Evolutionary conservation across 2,113 vertebrate genomes (phyloP), one percentile per base, ranked within the genome.

Genomic region (Tachysurus vachellii): DNA sequence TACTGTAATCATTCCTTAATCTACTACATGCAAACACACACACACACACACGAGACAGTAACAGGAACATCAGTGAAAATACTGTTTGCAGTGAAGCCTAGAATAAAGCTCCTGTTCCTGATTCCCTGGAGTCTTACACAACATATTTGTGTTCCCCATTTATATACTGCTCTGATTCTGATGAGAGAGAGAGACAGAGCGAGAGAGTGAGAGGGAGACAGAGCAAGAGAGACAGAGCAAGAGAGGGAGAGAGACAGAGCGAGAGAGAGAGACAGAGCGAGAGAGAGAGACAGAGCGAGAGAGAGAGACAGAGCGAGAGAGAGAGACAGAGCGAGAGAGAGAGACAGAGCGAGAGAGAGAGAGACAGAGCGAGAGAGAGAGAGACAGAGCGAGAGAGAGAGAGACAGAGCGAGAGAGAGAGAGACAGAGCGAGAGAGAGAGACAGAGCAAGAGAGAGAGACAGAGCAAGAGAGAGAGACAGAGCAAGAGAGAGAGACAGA

Each of bases 101-200:
- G 19, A 56, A 36, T 50, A 83, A 28, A 21, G 16, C 4, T 16
- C 81, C 61, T 83, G n/a, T 42, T 84, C 50, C 1, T 28, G 71
- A 71, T 26, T 84, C 83, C 36, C 68, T 21, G 11, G 68, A n/a
- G 68, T 23, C 44, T 54, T 83, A 31, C 44, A 66, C 19, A 1
- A 53, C 44, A 68, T 68, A 21, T 44, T 53, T 28, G 42, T 28
- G 23, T 19, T 50, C 42, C 53, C 26, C 62, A 68, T 54, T 83
- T 71, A 84, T 26, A 71, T n/a, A 16, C 82, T 54, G 82, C 64
- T 83, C 62, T 28, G 36, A 82, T 81, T 36, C 54, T 21, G 23
- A 36, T 13, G 19, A 68, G 81, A 64, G 31, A 70, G 1, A 36
- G 47, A 75, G 64, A 14, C 5, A 61, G 23, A 64, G 61, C 11